These are phyloP conservation scores for Neuroscelio doddi DNA, from an alignment of 2,888 invertebrate genomes.

Conservation along the genomic window DNA sequence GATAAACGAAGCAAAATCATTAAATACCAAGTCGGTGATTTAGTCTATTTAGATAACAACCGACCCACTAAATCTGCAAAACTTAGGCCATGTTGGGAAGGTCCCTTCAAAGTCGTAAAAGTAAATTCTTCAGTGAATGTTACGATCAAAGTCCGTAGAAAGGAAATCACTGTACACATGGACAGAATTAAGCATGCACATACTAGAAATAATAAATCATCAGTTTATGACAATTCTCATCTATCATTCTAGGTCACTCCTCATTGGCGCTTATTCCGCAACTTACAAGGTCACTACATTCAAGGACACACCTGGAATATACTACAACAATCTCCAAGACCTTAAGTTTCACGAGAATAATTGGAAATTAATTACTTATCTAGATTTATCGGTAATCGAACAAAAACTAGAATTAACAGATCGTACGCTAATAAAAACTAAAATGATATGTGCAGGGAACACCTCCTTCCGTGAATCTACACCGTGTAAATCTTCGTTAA, in stretches of 20 bases:
- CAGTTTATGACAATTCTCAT: too few species aligned
- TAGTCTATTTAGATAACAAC: slow-evolving; percentile 22
- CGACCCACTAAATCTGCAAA: not conserved
- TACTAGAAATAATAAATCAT: too few species aligned
- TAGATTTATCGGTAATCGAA: slow-evolving; percentile 8
- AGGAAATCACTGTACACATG: too few species aligned
- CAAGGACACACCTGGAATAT: slow-evolving; percentile 2
- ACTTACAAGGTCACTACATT: not conserved
- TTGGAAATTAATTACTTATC: slow-evolving; percentile 14
- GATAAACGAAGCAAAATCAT: slow-evolving; percentile 38
- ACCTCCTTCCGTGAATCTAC: too few species aligned
- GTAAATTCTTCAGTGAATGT: slow-evolving; percentile 5
- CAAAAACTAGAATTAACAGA: slow-evolving; percentile 4
- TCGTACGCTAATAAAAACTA: not conserved
- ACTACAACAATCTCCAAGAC: slow-evolving; percentile 1
- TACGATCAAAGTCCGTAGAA: too few species aligned
- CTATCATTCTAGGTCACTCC: too few species aligned
- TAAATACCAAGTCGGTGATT: slow-evolving; percentile 39
- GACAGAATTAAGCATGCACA: too few species aligned
- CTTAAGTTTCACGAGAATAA: slow-evolving; percentile 6
- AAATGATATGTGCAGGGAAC: not conserved
- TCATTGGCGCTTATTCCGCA: too few species aligned
- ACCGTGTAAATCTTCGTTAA: not conserved
- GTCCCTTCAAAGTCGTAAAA: slow-evolving; percentile 11
- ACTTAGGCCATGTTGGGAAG: slow-evolving; percentile 8